Base-by-base conservation (phyloP, 2,797 vertebrate genomes). In the Lagorchestes hirsutus region DNA sequence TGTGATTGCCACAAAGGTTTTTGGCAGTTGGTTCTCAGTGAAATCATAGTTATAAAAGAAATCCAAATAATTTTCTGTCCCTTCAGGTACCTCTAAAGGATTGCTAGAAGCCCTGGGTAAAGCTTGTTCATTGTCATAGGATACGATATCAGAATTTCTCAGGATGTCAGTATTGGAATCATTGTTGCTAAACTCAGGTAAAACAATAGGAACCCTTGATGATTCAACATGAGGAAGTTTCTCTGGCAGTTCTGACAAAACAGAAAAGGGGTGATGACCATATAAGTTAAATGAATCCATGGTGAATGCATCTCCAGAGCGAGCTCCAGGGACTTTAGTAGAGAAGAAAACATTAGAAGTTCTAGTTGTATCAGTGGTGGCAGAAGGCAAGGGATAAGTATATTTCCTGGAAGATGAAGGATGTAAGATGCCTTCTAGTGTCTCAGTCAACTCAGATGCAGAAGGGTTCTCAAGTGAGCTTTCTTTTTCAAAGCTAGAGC, bases 1-100 rank as follows among this genome's bases (percentile, higher is more conserved):
- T 5, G 97, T 98, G 24, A 98, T 95, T 6, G 50, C 97, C 74
- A 98, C 0, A n/a, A 62, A 31, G 24, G 31, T n/a, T 14, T 2
- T 56, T 0, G 16, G 11, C 13, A 28, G 1, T 12, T 58, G 50
- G 55, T 34, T 27, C 18, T 54, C 1, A 57, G 93, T 0, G 2
- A 18, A 5, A 34, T 94, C n/a, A 8, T 54, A 55, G 27, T 0
- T 10, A 3, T 29, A 55, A 90, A 90, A 0, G 56, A 95, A 5
- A 92, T 96, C 12, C 55, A 31, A 91, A 67, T 82, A 94, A 95
- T 91, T 5, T 59, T 14, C 55, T 62, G 55, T 6, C 1, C 90
- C 92, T 52, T 97, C 54, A 14, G 55, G 92, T 0, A 0, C 16
- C 0, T 54, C 4, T 16, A 93, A 95, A 5, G 16, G 6, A 16